These are phyloP conservation scores for Volucella inanis DNA, from an alignment of 2,888 invertebrate species.

Conservation along the genomic window DNA sequence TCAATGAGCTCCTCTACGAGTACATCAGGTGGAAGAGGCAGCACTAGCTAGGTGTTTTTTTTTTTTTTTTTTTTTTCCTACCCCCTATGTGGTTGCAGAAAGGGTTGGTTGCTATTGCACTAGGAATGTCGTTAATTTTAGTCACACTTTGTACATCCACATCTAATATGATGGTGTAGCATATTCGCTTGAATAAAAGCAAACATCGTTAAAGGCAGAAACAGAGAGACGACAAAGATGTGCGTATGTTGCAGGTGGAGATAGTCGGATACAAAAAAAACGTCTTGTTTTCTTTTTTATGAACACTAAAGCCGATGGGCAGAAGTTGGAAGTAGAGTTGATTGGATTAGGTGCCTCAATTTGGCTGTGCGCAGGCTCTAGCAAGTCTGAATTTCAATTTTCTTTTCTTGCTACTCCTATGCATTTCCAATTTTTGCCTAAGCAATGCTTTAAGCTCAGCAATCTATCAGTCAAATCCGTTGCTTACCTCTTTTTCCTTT, in stretches of 20 bases:
- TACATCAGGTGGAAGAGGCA: conserved; percentile 8
- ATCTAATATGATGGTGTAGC: conserved; percentile 64
- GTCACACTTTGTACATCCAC: conserved; percentile 70
- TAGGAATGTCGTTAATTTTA: conserved; percentile 68
- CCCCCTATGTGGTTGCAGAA: not conserved
- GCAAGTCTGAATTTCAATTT: conserved; percentile 1
- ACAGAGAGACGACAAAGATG: conserved; percentile 44
- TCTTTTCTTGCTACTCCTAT: not conserved
- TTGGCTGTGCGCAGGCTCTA: conserved; percentile 46
- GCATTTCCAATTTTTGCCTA: too few relatives aligned
- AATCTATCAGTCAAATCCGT: too few relatives aligned
- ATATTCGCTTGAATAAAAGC: conserved; percentile 58
- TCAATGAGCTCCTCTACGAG: conserved; percentile 31
- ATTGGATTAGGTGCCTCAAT: conserved; percentile 42
- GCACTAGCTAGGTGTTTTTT: conserved; percentile 9
- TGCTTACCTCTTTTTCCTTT: too few relatives aligned
- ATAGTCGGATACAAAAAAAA: conserved; percentile 25
- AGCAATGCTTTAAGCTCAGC: too few relatives aligned
- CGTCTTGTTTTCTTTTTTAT: conserved; percentile 34
- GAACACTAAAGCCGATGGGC: conserved; percentile 20
- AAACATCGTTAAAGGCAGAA: conserved; percentile 50
- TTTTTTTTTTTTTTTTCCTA: conserved; percentile 20
- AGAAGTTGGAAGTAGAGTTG: conserved; percentile 26
- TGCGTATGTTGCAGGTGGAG: conserved; percentile 45
- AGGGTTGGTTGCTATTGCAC: conserved; percentile 38